A percentile compares a stretch with the other conserved stretches of the same genome.
These are phyloP conservation scores for Cromileptes altivelis DNA, from an alignment of 2,113 vertebrate species.

Conservation along the genomic window DNA sequence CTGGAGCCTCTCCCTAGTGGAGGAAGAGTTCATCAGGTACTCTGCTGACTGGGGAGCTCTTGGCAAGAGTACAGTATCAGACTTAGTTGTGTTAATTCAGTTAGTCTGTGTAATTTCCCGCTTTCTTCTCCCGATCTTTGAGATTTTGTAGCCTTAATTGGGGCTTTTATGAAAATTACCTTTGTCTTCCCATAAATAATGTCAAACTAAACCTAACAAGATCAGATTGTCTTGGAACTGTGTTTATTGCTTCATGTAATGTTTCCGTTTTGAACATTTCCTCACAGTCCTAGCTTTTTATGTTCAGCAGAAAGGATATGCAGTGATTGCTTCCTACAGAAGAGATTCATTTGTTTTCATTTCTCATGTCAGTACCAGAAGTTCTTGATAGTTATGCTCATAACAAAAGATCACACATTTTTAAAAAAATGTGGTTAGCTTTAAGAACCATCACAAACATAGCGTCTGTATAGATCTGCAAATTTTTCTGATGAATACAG, in stretches of 20 bases:
- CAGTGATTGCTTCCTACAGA: not conserved
- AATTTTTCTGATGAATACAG: not conserved
- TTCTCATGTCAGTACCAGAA: not conserved
- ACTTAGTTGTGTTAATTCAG: not conserved
- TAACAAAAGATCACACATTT: not conserved
- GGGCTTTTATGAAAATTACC: not conserved
- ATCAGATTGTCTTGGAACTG: not conserved
- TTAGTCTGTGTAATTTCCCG: conserved; percentile 18
- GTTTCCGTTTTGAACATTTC: conserved; percentile 5
- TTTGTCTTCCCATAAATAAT: not conserved
- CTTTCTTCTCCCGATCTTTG: not conserved
- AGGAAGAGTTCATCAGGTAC: conserved; percentile 95
- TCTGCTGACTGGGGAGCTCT: not conserved
- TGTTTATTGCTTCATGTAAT: not conserved
- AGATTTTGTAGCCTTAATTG: conserved; percentile 8
- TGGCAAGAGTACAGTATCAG: not conserved
- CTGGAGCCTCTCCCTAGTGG: conserved; percentile 90
- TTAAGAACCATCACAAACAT: not conserved
- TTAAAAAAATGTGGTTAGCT: too few species aligned
- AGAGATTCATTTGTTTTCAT: not conserved
- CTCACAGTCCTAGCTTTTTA: not conserved
- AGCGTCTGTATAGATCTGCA: not conserved
- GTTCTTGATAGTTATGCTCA: not conserved
- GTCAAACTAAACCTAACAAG: not conserved
- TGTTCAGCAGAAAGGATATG: not conserved